Evolutionary conservation across 2,888 invertebrate species (phyloP), one percentile per base, ranked within the genome.

Genomic region (Chrysina gloriosa): DNA sequence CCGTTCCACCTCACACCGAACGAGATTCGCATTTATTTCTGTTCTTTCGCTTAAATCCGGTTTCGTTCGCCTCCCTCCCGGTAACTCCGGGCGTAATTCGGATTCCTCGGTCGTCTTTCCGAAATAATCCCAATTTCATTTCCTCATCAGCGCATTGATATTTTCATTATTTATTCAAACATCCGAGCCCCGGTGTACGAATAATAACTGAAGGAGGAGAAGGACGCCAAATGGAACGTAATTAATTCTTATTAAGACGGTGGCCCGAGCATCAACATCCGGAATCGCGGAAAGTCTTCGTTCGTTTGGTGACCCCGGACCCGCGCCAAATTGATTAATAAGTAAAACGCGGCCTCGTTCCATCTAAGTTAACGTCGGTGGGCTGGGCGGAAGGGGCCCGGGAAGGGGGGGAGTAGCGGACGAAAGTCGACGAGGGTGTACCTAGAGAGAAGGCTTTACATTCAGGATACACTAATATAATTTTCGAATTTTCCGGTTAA

Each of bases 311-410:
- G 27, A 23, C 7, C 25, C 7, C 23, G 50, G 48, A 6, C n/a
- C 19, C 27, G 63, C 34, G 27, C 48, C 21, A 50, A 64, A 64
- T 64, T 64, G 50, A 64, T 64, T 64, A 64, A 64, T 64, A 64
- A 64, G 48, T 64, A 64, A 64, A 64, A 36, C 50, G 58, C 48
- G 50, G 23, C 34, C 31, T 48, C 48, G 23, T 36, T 64, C 29
- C 31, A 34, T 36, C 63, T 25, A 48, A 64, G 11, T 64, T 64
- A 4, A 36, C 39, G 23, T n/a, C 36, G 9, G 36, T 36, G 11
- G 39, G 11, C 3, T n/a, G 39, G 29, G 4, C 4, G 29, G 39
- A 11, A 1, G 39, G 11, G 11, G 39, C 16, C 16, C 1, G 39
- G 11, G 11, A 7, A 14, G 3, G n/a, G 16, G 16, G 7, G 7